Percentiles rank a stretch among this genome's conserved stretches.
These are phyloP conservation scores for Lissonota sp. DNA, from an alignment of 2,888 invertebrate species.

Conservation along the genomic window DNA sequence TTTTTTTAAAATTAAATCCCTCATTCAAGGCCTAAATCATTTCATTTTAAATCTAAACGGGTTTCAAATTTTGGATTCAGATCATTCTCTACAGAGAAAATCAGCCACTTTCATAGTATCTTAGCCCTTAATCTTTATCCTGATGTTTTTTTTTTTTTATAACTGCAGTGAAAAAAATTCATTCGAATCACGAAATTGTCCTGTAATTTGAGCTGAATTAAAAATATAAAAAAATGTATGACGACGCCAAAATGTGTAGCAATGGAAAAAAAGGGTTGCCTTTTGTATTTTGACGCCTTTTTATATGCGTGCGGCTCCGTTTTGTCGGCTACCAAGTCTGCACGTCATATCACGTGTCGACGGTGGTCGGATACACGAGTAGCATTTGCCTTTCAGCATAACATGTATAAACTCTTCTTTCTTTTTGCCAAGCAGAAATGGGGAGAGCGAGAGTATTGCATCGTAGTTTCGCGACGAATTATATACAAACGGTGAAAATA, in stretches of 20 bases:
- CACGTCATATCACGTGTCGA: constrained; percentile 67
- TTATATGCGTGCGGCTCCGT: constrained; percentile 73
- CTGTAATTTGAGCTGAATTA: too few relatives aligned
- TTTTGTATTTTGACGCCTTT: constrained; percentile 49
- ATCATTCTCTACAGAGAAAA: too few relatives aligned
- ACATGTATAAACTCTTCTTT: constrained; percentile 40
- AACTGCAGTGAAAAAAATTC: too few relatives aligned
- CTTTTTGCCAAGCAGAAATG: neutral
- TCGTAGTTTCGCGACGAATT: constrained; percentile 63
- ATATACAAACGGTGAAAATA: constrained; percentile 54
- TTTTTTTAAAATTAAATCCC: too few relatives aligned
- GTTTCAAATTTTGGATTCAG: too few relatives aligned
- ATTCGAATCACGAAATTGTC: too few relatives aligned
- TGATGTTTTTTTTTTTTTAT: too few relatives aligned
- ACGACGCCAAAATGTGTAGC: neutral
- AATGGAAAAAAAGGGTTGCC: constrained; percentile 13
- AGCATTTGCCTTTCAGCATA: constrained; percentile 53
- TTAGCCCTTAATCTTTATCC: too few relatives aligned
- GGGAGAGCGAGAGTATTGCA: constrained; percentile 30
- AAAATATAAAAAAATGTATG: neutral
- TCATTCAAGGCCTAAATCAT: too few relatives aligned
- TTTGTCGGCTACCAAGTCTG: constrained; percentile 68
- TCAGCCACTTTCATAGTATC: too few relatives aligned
- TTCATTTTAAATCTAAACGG: too few relatives aligned
- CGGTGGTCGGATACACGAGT: constrained; percentile 59